A percentile compares a stretch with the other conserved stretches of the same genome.
These are phyloP conservation scores for Rynchops niger DNA, from an alignment of 2,113 vertebrate species.

Conservation along the genomic window DNA sequence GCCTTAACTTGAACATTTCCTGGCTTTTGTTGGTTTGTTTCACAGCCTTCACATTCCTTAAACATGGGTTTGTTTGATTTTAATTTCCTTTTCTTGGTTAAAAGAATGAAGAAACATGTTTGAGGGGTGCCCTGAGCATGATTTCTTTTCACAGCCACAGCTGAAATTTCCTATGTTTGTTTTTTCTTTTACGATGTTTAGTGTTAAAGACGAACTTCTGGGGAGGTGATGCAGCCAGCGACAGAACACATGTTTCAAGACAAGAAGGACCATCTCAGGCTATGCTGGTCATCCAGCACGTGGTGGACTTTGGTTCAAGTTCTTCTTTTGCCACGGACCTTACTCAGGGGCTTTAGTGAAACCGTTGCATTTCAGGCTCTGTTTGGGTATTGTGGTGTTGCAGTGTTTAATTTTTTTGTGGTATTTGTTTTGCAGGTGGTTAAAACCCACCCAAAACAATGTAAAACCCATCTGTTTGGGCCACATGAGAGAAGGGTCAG, in stretches of 20 bases:
- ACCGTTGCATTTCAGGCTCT: accelerated
- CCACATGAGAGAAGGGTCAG: neutral
- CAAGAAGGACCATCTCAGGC: neutral
- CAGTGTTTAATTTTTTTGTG: neutral
- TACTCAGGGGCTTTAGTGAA: neutral
- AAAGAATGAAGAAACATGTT: constrained; percentile 67
- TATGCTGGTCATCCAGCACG: neutral
- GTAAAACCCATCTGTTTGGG: neutral
- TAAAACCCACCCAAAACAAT: neutral
- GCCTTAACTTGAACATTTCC: constrained; percentile 66
- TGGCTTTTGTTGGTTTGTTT: constrained; percentile 71
- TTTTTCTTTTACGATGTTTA: constrained; percentile 65
- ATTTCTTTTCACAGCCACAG: constrained; percentile 67
- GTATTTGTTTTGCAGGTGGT: neutral
- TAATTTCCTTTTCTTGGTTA: constrained; percentile 69
- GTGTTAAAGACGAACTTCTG: constrained; percentile 54
- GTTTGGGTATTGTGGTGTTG: neutral
- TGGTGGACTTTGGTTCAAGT: neutral
- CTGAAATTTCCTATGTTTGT: constrained; percentile 70
- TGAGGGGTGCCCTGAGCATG: constrained; percentile 56
- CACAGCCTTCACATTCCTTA: constrained; percentile 69
- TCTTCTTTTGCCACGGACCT: neutral
- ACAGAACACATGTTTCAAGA: neutral
- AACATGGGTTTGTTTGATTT: constrained; percentile 70
- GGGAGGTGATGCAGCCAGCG: constrained; percentile 13